Conservation (phyloP, 2,888 invertebrate genomes). For the Schizaphis graminum region DNA sequence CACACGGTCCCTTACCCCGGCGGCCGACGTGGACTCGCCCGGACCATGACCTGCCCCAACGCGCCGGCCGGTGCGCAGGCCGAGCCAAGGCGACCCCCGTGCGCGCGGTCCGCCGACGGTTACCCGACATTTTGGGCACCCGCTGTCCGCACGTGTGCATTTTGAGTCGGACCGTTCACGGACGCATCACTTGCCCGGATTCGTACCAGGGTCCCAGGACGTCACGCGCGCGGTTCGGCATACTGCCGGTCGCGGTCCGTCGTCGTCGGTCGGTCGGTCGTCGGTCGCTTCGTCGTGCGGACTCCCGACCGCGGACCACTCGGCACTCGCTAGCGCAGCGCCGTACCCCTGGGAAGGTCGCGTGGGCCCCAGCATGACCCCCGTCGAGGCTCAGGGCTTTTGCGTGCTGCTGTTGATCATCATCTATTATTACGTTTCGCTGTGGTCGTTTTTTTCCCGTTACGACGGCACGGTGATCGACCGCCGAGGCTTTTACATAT, state of each 20-base stretch:
- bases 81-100: conserved; percentile 51
- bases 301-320: background rate
- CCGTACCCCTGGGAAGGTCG: background rate
- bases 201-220: conserved; percentile 61
- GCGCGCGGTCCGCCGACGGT: background rate
- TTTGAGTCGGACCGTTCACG: conserved; percentile 48
- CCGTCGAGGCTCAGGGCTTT: background rate
- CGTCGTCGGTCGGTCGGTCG: background rate
- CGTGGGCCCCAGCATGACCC: background rate
- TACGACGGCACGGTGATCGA: conserved; percentile 20
- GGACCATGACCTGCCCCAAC: conserved; percentile 66
- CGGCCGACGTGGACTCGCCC: conserved; percentile 52
- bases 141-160: conserved; percentile 46
- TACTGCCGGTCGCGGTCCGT: background rate
- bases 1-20: conserved; percentile 10
- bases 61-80: conserved; percentile 50
- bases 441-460: background rate
- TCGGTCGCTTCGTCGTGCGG: background rate
- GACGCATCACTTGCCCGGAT: conserved; percentile 57
- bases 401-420: background rate
- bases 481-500: background rate
- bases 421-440: conserved; percentile 13
- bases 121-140: conserved; percentile 56
- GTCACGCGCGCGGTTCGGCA: background rate
- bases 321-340: background rate